Percentiles rank a stretch among this genome's conserved stretches.
phyloP scores from a whole-genome alignment of 1,140 invertebrate genomes.

The Phenacoccus solenopsis region DNA sequence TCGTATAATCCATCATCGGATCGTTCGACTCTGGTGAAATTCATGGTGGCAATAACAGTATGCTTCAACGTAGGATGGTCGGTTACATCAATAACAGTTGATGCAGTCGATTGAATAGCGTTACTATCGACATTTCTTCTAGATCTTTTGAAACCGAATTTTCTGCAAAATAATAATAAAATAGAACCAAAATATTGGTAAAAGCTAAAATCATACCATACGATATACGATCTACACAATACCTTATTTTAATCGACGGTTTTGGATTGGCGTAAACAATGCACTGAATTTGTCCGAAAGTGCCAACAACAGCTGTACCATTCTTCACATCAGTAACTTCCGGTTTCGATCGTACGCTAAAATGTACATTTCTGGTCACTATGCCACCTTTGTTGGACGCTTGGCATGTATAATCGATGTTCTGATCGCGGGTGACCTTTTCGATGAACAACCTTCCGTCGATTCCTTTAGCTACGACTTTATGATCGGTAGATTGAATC shows the following conservation, averaged over 20 bases:
- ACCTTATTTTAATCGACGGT: constrained; percentile 60
- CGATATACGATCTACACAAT: constrained; percentile 27
- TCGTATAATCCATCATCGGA: constrained; percentile 78
- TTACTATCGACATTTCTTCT: too few relatives aligned
- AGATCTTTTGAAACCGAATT: not conserved
- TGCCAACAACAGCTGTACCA: constrained; percentile 47
- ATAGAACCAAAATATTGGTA: not conserved
- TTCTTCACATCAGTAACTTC: constrained; percentile 65
- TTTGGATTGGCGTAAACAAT: constrained; percentile 60
- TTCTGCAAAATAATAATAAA: not conserved
- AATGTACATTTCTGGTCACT: constrained; percentile 45
- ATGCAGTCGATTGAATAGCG: not conserved
- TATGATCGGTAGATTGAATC: constrained; percentile 41
- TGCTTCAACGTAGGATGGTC: constrained; percentile 20
- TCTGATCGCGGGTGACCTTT: constrained; percentile 60
- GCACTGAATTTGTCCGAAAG: constrained; percentile 54
- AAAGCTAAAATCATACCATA: not conserved
- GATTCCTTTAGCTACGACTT: constrained; percentile 47
- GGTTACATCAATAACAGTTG: not conserved
- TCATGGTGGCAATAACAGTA: constrained; percentile 36
- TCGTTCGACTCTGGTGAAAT: constrained; percentile 44
- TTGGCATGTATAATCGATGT: constrained; percentile 65
- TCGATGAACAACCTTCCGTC: constrained; percentile 58
- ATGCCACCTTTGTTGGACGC: constrained; percentile 68
- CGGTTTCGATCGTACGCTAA: constrained; percentile 57